Evolutionary conservation across 2,797 vertebrate species (phyloP).

Genomic region (Liparis tanakae): DNA sequence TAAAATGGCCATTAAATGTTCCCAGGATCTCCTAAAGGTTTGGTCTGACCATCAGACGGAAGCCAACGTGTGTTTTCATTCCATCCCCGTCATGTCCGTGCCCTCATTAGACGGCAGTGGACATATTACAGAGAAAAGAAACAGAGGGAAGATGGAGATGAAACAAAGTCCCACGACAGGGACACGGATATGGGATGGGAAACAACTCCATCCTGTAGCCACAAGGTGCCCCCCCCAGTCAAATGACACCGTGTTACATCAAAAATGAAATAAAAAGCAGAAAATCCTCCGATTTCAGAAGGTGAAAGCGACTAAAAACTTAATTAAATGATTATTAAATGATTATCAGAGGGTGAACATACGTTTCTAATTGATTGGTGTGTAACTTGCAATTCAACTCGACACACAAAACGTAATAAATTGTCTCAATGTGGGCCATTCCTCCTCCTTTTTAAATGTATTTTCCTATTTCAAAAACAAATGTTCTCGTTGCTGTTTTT

Average conservation of each 20-base stretch:
- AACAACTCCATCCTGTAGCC: neutral
- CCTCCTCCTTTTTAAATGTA: neutral
- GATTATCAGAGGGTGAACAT: neutral
- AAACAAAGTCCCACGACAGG: neutral
- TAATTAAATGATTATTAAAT: neutral
- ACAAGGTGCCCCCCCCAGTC: fast-evolving
- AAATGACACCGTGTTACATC: neutral
- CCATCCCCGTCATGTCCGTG: neutral
- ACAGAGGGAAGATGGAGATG: neutral
- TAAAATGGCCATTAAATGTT: neutral
- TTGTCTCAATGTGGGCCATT: neutral
- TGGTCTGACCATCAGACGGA: neutral
- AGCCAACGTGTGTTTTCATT: neutral
- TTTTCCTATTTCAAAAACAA: neutral
- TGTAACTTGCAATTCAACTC: neutral
- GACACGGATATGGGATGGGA: neutral
- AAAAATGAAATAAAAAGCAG: neutral
- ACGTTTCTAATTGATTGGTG: neutral
- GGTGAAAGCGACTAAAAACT: too few species aligned
- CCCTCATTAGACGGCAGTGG: neutral
- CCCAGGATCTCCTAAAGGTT: neutral
- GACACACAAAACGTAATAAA: neutral
- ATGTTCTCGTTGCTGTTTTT: conserved; percentile 38
- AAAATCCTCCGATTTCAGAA: neutral
- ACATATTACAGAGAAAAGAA: neutral